Evolutionary conservation across 2,797 vertebrate species (phyloP).

Genomic region (Cynodonichthys magdalenae): DNA sequence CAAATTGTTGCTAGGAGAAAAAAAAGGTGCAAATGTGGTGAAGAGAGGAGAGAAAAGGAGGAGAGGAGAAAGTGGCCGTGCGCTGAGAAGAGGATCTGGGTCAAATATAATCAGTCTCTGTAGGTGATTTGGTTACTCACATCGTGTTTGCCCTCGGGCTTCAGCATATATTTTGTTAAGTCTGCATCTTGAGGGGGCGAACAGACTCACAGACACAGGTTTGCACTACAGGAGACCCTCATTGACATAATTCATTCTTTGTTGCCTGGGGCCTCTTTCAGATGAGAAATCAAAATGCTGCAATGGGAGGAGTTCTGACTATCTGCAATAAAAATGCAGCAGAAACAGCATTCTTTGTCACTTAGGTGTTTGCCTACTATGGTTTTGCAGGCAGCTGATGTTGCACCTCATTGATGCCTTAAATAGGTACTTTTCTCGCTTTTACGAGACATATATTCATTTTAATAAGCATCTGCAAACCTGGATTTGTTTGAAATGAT

Average conservation of each 20-base stretch:
- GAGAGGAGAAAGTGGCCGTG: constrained; percentile 7
- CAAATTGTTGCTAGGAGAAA: background rate
- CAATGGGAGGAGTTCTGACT: background rate
- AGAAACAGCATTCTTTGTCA: background rate
- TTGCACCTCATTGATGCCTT: background rate
- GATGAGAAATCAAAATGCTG: constrained; percentile 4
- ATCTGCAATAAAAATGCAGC: background rate
- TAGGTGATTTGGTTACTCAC: constrained; percentile 25
- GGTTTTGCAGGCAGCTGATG: background rate
- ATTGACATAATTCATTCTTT: constrained; percentile 21
- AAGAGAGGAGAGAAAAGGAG: background rate
- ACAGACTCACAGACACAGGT: constrained; percentile 12
- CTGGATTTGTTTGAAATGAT: background rate
- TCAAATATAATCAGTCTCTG: constrained; percentile 25
- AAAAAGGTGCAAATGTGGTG: background rate
- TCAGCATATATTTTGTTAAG: constrained; percentile 51
- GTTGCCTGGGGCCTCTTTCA: constrained; percentile 3
- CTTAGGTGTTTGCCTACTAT: background rate
- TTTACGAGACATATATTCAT: background rate
- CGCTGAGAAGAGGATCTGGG: constrained; percentile 9
- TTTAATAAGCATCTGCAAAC: background rate
- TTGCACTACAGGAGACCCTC: constrained; percentile 7
- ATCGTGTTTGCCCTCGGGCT: constrained; percentile 38
- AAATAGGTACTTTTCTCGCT: background rate
- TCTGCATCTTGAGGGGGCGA: constrained; percentile 27